Percentiles rank a stretch among this genome's conserved stretches.
Evolutionary conservation across 2,113 vertebrate genomes (phyloP).

Genomic region (Perca schrenkii): DNA sequence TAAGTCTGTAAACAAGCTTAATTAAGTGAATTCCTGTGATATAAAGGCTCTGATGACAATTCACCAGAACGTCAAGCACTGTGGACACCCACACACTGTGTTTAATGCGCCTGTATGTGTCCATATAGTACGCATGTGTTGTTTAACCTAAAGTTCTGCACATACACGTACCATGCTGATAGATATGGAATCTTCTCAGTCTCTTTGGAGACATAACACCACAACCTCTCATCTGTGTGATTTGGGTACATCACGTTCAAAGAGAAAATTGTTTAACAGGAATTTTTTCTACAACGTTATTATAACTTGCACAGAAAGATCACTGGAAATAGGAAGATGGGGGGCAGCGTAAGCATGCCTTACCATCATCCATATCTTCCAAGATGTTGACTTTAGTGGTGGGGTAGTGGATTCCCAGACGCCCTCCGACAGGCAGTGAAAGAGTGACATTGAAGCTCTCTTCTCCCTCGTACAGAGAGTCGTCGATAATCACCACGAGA

Average conservation of each 20-base stretch:
- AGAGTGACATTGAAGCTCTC: slow-evolving; percentile 92
- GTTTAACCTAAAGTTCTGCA: neutral
- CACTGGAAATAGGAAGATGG: neutral
- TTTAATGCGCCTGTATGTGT: neutral
- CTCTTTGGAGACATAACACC: slow-evolving; percentile 2
- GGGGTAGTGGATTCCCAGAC: slow-evolving; percentile 86
- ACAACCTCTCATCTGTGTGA: neutral
- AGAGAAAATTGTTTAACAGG: neutral
- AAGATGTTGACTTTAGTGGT: slow-evolving; percentile 86
- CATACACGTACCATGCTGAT: neutral
- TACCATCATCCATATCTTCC: slow-evolving; percentile 91
- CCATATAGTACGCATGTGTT: neutral
- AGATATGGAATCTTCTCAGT: slow-evolving; percentile 19
- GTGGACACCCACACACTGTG: neutral
- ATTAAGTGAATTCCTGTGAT: slow-evolving; percentile 29
- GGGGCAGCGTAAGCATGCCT: slow-evolving; percentile 45
- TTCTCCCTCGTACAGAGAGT: slow-evolving; percentile 91
- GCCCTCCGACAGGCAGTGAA: slow-evolving; percentile 91
- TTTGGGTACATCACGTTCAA: neutral
- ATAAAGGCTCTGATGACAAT: slow-evolving; percentile 11
- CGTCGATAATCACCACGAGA: slow-evolving; percentile 91
- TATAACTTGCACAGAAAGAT: slow-evolving; percentile 10
- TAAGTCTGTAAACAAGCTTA: slow-evolving; percentile 41
- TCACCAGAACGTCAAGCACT: neutral
- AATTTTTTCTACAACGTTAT: slow-evolving; percentile 4